Evolutionary conservation across 2,888 invertebrate species (phyloP).

Genomic region (Eilema caniola): DNA sequence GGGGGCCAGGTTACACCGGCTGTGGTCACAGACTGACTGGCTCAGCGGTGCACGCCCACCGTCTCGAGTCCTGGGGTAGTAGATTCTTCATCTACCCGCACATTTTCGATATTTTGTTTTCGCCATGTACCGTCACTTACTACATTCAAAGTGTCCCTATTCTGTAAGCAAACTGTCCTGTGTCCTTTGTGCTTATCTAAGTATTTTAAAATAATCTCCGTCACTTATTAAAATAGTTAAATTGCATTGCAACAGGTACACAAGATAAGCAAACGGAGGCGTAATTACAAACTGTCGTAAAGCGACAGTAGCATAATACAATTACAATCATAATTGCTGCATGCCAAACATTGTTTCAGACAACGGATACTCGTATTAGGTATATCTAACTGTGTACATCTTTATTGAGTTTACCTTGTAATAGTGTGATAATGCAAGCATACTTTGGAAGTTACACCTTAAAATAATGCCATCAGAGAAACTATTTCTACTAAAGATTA

Average conservation of each 20-base stretch:
- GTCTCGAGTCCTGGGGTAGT: too few relatives aligned
- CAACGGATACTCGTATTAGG: neutral
- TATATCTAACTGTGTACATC: neutral
- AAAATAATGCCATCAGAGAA: neutral
- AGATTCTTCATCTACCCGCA: too few relatives aligned
- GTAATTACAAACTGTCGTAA: neutral
- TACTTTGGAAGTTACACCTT: neutral
- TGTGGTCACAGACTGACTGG: too few relatives aligned
- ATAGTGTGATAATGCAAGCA: constrained; percentile 1
- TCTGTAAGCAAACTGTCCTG: too few relatives aligned
- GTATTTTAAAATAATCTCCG: neutral
- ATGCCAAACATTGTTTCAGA: neutral
- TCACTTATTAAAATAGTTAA: neutral
- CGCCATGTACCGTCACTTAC: too few relatives aligned
- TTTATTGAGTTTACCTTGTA: neutral
- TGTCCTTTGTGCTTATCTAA: too few relatives aligned
- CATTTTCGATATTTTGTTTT: too few relatives aligned
- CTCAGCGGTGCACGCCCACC: too few relatives aligned
- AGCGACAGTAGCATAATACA: neutral
- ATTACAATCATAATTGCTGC: neutral
- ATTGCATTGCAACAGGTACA: neutral
- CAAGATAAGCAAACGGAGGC: neutral
- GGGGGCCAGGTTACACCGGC: too few relatives aligned
- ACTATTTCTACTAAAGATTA: neutral
- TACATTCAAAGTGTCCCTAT: too few relatives aligned